Evolutionary conservation across 2,113 vertebrate species (phyloP), one percentile per base, ranked within the genome.

Genomic region (Sebastes schlegelii): DNA sequence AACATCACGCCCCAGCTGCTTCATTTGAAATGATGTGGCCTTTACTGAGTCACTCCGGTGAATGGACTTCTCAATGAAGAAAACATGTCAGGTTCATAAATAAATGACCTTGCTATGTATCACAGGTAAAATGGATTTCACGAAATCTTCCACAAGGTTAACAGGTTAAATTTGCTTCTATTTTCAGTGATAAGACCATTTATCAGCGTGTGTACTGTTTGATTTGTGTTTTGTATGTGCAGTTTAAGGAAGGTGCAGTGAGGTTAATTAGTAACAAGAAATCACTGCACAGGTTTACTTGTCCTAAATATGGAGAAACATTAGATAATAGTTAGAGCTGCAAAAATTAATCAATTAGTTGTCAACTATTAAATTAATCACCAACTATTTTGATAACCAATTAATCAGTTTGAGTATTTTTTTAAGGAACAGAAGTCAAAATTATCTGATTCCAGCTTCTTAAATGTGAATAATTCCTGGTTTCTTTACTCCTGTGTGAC

Each of bases 1-100:
- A 90, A 88, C 83, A 90, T 79, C 72, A 87, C 43, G 66, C 66
- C 54, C 66, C 76, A 82, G 77, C 82, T 80, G 75, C 67, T 90
- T 83, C 57, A 77, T 89, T 83, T 76, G 45, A 84, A 83, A 79
- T 11, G 48, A 67, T 67, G 43, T 42, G 23, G 77, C 58, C 62
- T 81, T 89, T 81, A 75, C 65, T 52, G 45, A 84, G 70, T 55
- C 26, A 51, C 74, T 80, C 68, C 48, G 58, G 54, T 78, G 51
- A 87, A 83, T 69, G 10, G 21, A 84, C 83, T 82, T 60, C 66
- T 68, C 66, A 57, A 21, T 55, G 26, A 42, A 76, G 74, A 83
- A 74, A 76, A 71, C 55, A 74, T 63, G 74, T 68, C 55, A 64
- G 57, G 17, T 79, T 77, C 13, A 67, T 51, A 65, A 88, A 87